Conservation (phyloP, 1,140 invertebrate species). For the Zophobas atratus region DNA sequence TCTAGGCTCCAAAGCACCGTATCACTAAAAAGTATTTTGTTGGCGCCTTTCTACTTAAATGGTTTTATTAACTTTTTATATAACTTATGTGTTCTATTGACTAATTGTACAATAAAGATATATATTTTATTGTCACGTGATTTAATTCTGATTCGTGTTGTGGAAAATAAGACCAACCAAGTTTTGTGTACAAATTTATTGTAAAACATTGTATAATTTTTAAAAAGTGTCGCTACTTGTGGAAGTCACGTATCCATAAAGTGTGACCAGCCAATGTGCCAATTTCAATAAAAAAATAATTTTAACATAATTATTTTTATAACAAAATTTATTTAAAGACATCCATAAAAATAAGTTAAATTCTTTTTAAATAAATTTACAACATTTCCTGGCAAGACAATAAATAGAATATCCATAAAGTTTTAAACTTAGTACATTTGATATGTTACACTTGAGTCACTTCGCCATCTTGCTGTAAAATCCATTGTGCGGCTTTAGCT, state of each 20-base stretch:
- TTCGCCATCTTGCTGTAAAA: constrained; percentile 66
- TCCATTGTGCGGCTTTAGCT: constrained; percentile 66
- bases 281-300: constrained; percentile 33
- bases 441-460: constrained; percentile 62
- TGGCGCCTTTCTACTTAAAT: constrained; percentile 12
- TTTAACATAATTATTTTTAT: constrained; percentile 36
- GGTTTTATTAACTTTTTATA: constrained; percentile 13
- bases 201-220: constrained; percentile 45
- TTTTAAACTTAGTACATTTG: constrained; percentile 1
- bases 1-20: neutral
- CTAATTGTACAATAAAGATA: constrained; percentile 34
- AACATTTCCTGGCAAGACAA: constrained; percentile 43
- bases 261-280: constrained; percentile 3
- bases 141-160: neutral
- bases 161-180: neutral
- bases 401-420: constrained; percentile 26
- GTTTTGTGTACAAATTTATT: constrained; percentile 45
- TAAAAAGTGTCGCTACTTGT: constrained; percentile 36
- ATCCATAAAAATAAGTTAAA: constrained; percentile 37
- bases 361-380: constrained; percentile 27
- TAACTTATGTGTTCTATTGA: constrained; percentile 15
- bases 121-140: constrained; percentile 5
- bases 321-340: constrained; percentile 21
- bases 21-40: neutral
- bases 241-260: constrained; percentile 17